Evolutionary conservation across 2,797 vertebrate species (phyloP), one percentile per base, ranked within the genome.

Genomic region (Gobio occitaniae): DNA sequence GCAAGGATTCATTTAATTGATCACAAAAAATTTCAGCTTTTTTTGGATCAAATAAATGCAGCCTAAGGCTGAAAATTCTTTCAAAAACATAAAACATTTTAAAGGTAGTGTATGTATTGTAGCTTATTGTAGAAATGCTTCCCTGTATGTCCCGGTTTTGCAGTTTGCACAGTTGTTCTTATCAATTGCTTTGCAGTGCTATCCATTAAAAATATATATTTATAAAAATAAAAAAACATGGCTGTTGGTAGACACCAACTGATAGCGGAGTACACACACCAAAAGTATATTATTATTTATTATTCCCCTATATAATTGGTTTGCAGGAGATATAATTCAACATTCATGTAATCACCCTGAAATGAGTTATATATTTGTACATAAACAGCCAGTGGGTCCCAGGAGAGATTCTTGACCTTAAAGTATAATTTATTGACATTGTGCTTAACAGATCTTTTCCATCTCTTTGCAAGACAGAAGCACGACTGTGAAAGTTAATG

Each of bases 381-480:
- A 81, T 70, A 56, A 81, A 81, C 50, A 81, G 21, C 7, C 66
- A 70, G n/a, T 38, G 25, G n/a, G 36, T 81, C 66, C n/a, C 5
- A 44, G 79, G 36, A 44, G 21, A 70, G 21, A 38, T 54, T 80
- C 32, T 80, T 36, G 19, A n/a, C 13, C 12, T 54, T 7, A 80
- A 54, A 38, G 32, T 36, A 38, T 80, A 12, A 1, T 48, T 21
- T 32, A 36, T 50, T 36, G 44, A 50, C 21, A 44, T 17, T 61
- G 21, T 78, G 13, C 54, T 78, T 61, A 25, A 80, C 78, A 38
- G 11, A 78, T 61, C 21, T 44, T 59, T 76, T 25, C 56, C 54
- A 65, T 66, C 25, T 65, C 16, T 32, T 66, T 66, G 47, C 61
- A 36, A 79, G 25, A 79, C 77, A 82, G 38, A 54, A 61, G 54